These are phyloP conservation scores for Picus viridis DNA, from an alignment of 2,797 vertebrate genomes.

Conservation along the genomic window DNA sequence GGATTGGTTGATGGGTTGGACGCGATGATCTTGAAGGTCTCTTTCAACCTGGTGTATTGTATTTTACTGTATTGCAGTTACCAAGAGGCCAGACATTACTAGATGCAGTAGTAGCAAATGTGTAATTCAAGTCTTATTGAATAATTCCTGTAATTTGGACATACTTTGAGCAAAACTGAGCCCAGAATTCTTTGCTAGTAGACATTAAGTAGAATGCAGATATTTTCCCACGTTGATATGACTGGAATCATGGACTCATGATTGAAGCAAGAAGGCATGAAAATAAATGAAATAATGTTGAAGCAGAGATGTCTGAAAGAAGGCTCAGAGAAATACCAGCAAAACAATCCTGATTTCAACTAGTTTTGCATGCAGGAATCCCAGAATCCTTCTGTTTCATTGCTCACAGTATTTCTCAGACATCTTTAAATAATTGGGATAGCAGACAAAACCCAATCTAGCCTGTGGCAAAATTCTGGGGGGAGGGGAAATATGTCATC, in stretches of 20 bases:
- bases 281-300: background rate
- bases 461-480: background rate
- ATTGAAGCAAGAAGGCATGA: background rate
- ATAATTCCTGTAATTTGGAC: background rate
- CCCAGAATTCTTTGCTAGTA: background rate
- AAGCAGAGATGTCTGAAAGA: background rate
- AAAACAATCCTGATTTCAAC: background rate
- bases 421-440: background rate
- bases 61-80: background rate
- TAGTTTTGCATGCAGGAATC: background rate
- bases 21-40: too few relatives aligned
- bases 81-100: background rate
- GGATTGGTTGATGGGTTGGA: too few relatives aligned
- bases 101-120: background rate
- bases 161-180: background rate
- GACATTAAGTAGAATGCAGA: background rate
- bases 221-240: background rate
- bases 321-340: background rate
- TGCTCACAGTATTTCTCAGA: background rate
- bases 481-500: background rate
- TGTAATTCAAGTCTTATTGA: background rate
- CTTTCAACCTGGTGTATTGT: too few relatives aligned
- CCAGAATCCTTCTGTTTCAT: background rate
- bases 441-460: background rate
- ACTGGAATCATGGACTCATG: background rate